These are phyloP conservation scores for Craseonycteris thonglongyai DNA, from an alignment of 2,113 vertebrate genomes.

Conservation along the genomic window DNA sequence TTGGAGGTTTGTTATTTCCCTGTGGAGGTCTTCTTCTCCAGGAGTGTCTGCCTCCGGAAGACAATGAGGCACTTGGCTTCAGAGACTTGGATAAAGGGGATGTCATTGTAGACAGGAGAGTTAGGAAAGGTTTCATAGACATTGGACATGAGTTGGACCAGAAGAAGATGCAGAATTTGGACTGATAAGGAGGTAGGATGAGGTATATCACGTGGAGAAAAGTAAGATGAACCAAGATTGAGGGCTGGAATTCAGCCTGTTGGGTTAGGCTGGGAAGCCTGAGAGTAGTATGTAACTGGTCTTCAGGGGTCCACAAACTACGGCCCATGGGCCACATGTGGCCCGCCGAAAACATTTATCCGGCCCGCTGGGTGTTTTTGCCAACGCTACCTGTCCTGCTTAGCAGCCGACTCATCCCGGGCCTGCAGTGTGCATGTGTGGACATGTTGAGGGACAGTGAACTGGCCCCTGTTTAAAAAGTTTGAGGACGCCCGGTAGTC, in stretches of 20 bases:
- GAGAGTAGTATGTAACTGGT: neutral
- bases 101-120: neutral
- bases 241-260: neutral
- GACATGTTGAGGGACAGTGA: no score
- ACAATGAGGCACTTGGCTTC: neutral
- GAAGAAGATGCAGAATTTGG: neutral
- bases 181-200: neutral
- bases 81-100: neutral
- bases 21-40: neutral
- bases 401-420: no score
- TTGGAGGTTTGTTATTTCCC: neutral
- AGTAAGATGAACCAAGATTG: neutral
- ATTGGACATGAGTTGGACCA: neutral
- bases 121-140: neutral
- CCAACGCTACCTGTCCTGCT: no score
- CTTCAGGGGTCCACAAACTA: no score
- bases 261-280: neutral
- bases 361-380: no score
- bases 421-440: no score
- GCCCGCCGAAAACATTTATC: no score
- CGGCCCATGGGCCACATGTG: no score
- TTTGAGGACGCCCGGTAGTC: no score
- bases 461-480: no score
- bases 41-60: neutral
- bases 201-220: neutral